These are phyloP conservation scores for Sisyra nigra DNA, from an alignment of 2,888 invertebrate genomes.

Conservation along the genomic window DNA sequence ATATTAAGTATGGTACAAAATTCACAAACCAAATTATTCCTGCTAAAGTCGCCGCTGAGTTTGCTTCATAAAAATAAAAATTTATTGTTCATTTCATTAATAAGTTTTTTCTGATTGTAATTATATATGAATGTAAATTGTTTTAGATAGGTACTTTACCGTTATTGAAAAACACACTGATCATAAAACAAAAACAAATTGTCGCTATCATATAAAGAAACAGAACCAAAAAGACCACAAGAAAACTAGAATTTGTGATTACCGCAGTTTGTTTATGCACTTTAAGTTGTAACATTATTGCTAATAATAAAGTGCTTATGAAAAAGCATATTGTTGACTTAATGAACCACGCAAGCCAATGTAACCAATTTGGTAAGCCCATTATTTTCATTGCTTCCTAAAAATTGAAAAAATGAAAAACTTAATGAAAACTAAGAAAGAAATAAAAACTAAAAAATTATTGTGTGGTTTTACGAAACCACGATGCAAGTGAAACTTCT, in stretches of 20 bases:
- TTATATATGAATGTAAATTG: not conserved
- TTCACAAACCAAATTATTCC: slow-evolving; percentile 63
- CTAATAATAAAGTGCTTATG: slow-evolving; percentile 4
- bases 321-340: slow-evolving; percentile 31
- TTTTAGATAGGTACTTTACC: slow-evolving; percentile 38
- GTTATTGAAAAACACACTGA: slow-evolving; percentile 66
- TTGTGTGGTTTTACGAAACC: no score
- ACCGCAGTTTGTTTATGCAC: slow-evolving; percentile 36
- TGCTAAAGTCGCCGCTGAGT: slow-evolving; percentile 58
- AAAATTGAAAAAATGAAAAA: slow-evolving; percentile 7
- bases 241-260: slow-evolving; percentile 48
- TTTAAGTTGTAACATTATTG: slow-evolving; percentile 17
- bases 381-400: slow-evolving; percentile 85
- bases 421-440: not conserved
- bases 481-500: no score
- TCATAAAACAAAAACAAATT: slow-evolving; percentile 63
- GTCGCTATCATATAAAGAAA: slow-evolving; percentile 51
- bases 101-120: not conserved
- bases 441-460: no score
- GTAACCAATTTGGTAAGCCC: slow-evolving; percentile 69
- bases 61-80: slow-evolving; percentile 36
- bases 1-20: slow-evolving; percentile 54
- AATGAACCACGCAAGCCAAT: slow-evolving; percentile 73
- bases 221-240: slow-evolving; percentile 52
- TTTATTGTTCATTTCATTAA: not conserved